Evolutionary conservation across 1,140 invertebrate genomes (phyloP), one percentile per base, ranked within the genome.

Genomic region (Rhysida immarginata): DNA sequence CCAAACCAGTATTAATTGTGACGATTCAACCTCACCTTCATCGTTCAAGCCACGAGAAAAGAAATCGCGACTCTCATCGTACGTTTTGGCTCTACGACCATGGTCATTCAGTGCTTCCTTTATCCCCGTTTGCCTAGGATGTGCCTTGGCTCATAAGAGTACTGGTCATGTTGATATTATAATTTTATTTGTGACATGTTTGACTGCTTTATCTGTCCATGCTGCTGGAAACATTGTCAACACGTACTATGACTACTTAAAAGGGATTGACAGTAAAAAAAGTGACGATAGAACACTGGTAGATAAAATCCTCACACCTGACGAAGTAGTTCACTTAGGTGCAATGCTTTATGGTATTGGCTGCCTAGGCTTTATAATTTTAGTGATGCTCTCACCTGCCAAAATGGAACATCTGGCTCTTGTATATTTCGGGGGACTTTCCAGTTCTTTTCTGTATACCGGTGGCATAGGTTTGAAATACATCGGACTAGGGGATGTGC

Each of bases 161-260:
- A 64, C 79, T 1, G 78, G 73, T 42, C 77, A 82, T 46, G 91
- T 94, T 65, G 88, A 80, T 64, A 76, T 85, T 68, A 66, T 84
- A 42, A 84, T 84, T 2, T 77, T 93, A 55, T 62, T 92, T 8
- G 71, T 91, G 0, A 92, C 89, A 1, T 71, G 87, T 23, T 78
- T 88, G 45, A 93, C 87, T 1, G 81, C 92, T 5, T 73, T 94
- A 50, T 89, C 85, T 16, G 91, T 96, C 1, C 92, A 96, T 69
- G 89, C 88, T 49, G 92, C 92, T 54, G 92, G 91, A 35, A 96
- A 96, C 72, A 81, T 96, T n/a, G 91, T 96, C 1, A 96, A 96
- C 67, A 96, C 91, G 0, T 96, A 95, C 69, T 95, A 84, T 68
- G 91, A 96, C 72, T 96, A 87, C 68, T 78, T 88, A 5, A 88